These are phyloP conservation scores for Drosophila albomicans DNA, from an alignment of 1,140 invertebrate species.

Conservation along the genomic window DNA sequence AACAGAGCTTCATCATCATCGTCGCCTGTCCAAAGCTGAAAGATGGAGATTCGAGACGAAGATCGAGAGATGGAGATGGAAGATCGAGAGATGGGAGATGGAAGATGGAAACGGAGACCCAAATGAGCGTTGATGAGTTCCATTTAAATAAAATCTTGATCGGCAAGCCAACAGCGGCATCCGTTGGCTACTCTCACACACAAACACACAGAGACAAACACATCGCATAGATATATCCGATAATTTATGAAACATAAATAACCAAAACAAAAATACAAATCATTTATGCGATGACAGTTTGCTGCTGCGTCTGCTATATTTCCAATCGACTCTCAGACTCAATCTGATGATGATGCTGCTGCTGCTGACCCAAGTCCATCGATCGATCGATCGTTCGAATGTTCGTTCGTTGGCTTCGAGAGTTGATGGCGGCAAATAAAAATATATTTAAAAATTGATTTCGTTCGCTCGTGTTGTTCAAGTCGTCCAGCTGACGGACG, in stretches of 20 bases:
- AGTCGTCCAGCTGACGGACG: slow-evolving; percentile 33
- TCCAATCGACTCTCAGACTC: slow-evolving; percentile 14
- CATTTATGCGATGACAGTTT: slow-evolving; percentile 77
- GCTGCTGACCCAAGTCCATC: slow-evolving; percentile 10
- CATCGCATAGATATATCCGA: slow-evolving; percentile 80
- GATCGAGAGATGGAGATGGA: slow-evolving; percentile 5
- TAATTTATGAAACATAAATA: slow-evolving; percentile 84
- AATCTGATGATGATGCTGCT: background rate
- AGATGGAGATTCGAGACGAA: slow-evolving; percentile 16
- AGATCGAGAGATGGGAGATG: slow-evolving; percentile 2
- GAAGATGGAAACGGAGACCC: slow-evolving; percentile 44
- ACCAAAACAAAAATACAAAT: slow-evolving; percentile 83
- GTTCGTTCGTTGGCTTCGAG: background rate
- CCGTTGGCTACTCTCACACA: slow-evolving; percentile 57
- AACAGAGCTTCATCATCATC: slow-evolving; percentile 69
- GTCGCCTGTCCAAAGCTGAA: slow-evolving; percentile 34
- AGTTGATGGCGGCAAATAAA: slow-evolving; percentile 29
- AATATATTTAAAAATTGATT: slow-evolving; percentile 46
- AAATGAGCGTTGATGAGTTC: slow-evolving; percentile 82
- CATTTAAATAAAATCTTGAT: slow-evolving; percentile 84
- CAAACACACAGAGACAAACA: slow-evolving; percentile 26
- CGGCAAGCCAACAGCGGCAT: slow-evolving; percentile 56
- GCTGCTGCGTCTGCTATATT: slow-evolving; percentile 37
- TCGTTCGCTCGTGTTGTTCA: slow-evolving; percentile 31
- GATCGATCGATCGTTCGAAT: background rate